phyloP scores from a whole-genome alignment of 2,113 vertebrate genomes.

The Hydrolagus affinis region DNA sequence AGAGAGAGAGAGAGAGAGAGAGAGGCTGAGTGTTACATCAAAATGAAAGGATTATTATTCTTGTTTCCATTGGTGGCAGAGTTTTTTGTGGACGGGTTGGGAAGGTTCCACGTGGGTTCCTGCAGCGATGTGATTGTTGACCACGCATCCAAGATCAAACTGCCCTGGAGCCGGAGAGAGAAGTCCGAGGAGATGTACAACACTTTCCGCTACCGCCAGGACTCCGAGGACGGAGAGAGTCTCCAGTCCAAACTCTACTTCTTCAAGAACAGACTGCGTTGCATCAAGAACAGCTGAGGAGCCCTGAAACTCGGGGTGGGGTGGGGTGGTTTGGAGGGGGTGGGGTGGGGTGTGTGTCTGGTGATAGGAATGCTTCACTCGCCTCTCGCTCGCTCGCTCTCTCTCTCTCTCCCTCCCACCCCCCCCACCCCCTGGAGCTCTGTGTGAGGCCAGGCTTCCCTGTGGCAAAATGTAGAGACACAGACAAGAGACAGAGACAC shows the following conservation, averaged over 20 bases:
- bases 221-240: conserved; percentile 41
- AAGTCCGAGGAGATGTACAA: conserved; percentile 58
- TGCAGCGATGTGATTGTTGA: conserved; percentile 71
- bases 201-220: conserved; percentile 65
- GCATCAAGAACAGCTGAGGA: conserved; percentile 61
- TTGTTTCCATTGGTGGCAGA: conserved; percentile 50
- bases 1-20: neutral
- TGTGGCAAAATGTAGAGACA: no score
- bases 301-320: no score
- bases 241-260: conserved; percentile 57
- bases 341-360: no score
- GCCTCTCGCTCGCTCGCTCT: no score
- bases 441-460: no score
- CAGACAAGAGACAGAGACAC: no score
- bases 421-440: no score
- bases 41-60: no score
- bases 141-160: conserved; percentile 76
- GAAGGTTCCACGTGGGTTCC: conserved; percentile 72
- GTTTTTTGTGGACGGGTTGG: conserved; percentile 80
- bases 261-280: conserved; percentile 77
- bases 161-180: conserved; percentile 63
- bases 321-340: no score
- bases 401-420: no score
- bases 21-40: neutral
- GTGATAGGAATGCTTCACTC: no score